A percentile compares a stretch with the other conserved stretches of the same genome.
These are phyloP conservation scores for Cyprinodon brontotheroides DNA, from an alignment of 2,113 vertebrate genomes.

Conservation along the genomic window DNA sequence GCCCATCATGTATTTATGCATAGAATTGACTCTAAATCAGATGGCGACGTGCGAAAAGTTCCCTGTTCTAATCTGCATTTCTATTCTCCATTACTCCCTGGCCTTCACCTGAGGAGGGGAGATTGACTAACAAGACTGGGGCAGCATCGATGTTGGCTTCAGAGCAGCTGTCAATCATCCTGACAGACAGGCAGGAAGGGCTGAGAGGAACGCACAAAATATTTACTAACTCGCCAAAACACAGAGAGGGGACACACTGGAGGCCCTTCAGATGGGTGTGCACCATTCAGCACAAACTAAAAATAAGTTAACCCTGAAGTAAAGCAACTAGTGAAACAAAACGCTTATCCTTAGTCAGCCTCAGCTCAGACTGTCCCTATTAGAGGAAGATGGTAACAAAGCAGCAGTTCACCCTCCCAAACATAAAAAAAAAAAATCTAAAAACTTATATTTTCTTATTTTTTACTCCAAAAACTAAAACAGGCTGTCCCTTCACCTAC, in stretches of 20 bases:
- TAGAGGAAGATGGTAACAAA: too few species aligned
- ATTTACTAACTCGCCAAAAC: conserved; percentile 4
- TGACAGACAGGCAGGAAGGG: conserved; percentile 63
- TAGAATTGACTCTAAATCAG: conserved; percentile 80
- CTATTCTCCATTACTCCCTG: conserved; percentile 69
- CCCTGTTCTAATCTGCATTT: conserved; percentile 77
- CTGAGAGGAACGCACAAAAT: conserved; percentile 25
- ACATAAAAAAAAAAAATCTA: too few species aligned
- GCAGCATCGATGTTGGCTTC: conserved; percentile 58
- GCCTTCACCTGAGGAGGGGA: conserved; percentile 72
- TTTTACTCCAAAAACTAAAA: too few species aligned
- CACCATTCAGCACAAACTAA: not conserved
- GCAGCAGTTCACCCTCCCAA: too few species aligned
- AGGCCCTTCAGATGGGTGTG: not conserved
- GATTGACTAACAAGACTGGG: conserved; percentile 53
- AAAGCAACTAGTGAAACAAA: not conserved
- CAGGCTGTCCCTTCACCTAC: too few species aligned
- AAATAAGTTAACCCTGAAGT: not conserved
- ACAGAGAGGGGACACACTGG: not conserved
- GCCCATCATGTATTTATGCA: conserved; percentile 82
- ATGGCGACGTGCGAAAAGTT: conserved; percentile 72
- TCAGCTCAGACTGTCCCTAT: too few species aligned
- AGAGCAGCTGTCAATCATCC: conserved; percentile 72
- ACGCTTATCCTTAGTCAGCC: too few species aligned
- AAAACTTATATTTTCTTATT: too few species aligned